phyloP scores from a whole-genome alignment of 2,888 invertebrate genomes.

The Lobophora halterata region DNA sequence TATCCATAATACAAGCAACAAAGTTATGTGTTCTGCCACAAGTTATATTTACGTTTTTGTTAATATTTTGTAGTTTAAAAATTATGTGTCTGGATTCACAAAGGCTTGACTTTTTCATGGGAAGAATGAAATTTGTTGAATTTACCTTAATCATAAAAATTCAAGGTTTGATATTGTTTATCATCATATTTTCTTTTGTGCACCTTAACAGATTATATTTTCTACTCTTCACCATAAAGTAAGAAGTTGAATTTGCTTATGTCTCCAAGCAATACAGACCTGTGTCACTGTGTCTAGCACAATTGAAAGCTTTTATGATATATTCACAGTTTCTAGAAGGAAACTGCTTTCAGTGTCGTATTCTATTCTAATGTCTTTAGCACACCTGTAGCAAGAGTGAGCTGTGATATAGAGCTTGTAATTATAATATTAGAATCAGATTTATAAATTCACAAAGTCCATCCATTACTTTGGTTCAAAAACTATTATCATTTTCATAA shows the following conservation, averaged over 20 bases:
- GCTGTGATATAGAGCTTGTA: conserved; percentile 78
- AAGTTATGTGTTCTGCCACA: conserved; percentile 4
- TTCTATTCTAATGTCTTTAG: conserved; percentile 25
- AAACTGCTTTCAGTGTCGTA: no score
- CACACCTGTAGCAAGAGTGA: conserved; percentile 61
- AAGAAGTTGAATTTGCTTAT: no score
- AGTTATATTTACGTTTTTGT: conserved; percentile 6
- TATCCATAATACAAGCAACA: conserved; percentile 4
- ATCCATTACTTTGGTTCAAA: conserved; percentile 26
- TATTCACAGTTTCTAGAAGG: no score
- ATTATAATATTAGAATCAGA: conserved; percentile 49
- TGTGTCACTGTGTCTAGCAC: conserved; percentile 16
- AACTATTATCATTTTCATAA: conserved; percentile 23
- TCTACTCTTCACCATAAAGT: no score
- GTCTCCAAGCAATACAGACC: no score
- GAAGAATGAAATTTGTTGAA: no score
- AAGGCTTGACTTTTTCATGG: no score
- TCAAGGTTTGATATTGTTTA: no score
- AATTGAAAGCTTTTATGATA: conserved; percentile 18
- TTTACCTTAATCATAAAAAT: no score
- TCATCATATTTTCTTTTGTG: no score
- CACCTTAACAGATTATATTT: no score
- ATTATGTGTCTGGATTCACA: no score
- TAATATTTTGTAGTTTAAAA: conserved; percentile 14
- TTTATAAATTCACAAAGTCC: conserved; percentile 36